Evolutionary conservation across 2,797 vertebrate species (phyloP).

Genomic region (Echiichthys vipera): DNA sequence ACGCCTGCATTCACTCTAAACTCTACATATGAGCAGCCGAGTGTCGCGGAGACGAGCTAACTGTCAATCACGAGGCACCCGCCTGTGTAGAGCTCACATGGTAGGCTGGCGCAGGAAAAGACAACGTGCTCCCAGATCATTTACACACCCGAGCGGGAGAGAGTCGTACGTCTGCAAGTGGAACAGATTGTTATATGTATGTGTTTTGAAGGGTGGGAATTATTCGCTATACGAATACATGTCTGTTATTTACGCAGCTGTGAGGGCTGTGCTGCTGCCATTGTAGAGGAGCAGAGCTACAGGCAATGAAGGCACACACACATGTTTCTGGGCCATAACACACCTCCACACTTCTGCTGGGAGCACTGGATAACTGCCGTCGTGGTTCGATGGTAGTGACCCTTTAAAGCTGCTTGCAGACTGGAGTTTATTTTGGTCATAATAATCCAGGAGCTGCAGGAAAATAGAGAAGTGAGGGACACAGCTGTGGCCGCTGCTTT

Average conservation of each 20-base stretch:
- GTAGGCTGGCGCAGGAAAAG: slow-evolving; percentile 53
- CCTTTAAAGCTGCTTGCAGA: neutral
- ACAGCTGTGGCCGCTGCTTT: neutral
- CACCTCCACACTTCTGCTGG: neutral
- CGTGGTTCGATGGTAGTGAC: slow-evolving; percentile 2
- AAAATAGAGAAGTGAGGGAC: neutral
- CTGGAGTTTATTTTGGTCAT: slow-evolving; percentile 6
- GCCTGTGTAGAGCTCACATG: slow-evolving; percentile 65
- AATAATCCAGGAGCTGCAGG: neutral
- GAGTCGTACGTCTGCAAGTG: slow-evolving; percentile 55
- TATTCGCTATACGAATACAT: slow-evolving; percentile 58
- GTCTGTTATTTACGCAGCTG: slow-evolving; percentile 49
- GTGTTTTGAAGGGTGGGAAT: slow-evolving; percentile 73
- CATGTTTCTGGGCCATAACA: slow-evolving; percentile 23
- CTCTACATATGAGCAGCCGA: slow-evolving; percentile 64
- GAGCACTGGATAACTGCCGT: neutral
- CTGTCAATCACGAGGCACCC: slow-evolving; percentile 74
- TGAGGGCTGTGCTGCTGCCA: neutral
- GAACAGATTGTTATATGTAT: slow-evolving; percentile 76
- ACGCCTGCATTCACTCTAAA: slow-evolving; percentile 59
- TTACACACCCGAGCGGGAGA: slow-evolving; percentile 64
- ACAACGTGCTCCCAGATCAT: slow-evolving; percentile 61
- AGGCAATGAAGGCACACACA: slow-evolving; percentile 16
- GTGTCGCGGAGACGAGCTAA: slow-evolving; percentile 67
- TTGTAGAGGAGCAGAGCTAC: neutral